Evolutionary conservation across 1,140 invertebrate genomes (phyloP), one percentile per base, ranked within the genome.

Genomic region (Orius insidiosus): DNA sequence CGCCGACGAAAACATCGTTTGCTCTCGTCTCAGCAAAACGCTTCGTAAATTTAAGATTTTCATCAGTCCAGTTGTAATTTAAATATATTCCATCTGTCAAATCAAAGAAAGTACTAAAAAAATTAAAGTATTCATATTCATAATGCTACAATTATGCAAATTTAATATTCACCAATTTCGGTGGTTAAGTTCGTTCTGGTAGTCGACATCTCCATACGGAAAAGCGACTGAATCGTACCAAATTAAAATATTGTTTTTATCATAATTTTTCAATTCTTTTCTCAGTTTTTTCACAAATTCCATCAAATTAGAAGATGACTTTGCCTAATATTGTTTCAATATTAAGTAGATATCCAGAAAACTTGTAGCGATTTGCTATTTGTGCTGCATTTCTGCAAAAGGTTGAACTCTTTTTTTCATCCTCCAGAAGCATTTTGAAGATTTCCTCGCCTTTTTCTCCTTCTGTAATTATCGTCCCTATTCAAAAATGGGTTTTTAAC

Each of bases 301-400:
- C 24, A 61, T 50, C 5, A 65, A 54, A 32, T 52, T 68, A 11
- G 57, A 41, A 77, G 58, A 31, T 65, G 47, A 1, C 63, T 53
- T 11, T 50, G 18, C 37, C 66, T 55, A 18, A 95, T 74, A 53
- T 68, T 58, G 62, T 95, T 95, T 98, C 95, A 53, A 98, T 75
- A 58, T 98, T 98, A 9, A 98, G 63, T 3, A 98, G 71, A 84
- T 92, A 98, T 6, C 95, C 95, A 57, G 98, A 93, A 59, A 98
- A 89, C 18, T 74, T 69, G 52, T 82, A 83, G 51, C 77, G 70
- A 44, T 70, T 67, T 31, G 82, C 76, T 24, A 97, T 68, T 10
- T 67, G 57, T 1, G 82, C 73, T 3, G 97, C 60, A 18, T 79
- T 73, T 30, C 71, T 62, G 1, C 78, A 79, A 49, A 85, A 71